Percentiles rank a stretch among this genome's conserved stretches.
phyloP scores from a whole-genome alignment of 2,113 vertebrate genomes.

The Oostethus manadensis region DNA sequence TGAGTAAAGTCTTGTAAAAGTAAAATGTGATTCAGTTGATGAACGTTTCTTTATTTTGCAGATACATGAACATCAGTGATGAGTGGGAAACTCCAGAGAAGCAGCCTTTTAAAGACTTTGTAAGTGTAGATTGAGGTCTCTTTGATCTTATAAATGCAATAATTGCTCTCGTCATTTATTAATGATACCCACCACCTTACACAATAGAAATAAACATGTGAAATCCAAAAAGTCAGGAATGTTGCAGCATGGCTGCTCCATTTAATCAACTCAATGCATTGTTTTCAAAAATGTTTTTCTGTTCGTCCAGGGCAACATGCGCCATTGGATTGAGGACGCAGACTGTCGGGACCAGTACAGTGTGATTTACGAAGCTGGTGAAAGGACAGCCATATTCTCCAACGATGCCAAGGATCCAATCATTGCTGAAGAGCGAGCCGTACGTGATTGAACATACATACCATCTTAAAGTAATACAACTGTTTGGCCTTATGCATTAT shows the following conservation, averaged over 20 bases:
- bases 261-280: neutral
- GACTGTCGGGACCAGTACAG: constrained; percentile 98
- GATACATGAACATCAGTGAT: constrained; percentile 95
- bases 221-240: too few relatives aligned
- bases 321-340: constrained; percentile 92
- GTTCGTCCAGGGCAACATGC: constrained; percentile 81
- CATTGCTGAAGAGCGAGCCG: constrained; percentile 87
- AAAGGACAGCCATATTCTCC: constrained; percentile 89
- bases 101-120: constrained; percentile 97
- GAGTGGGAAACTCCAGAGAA: constrained; percentile 97
- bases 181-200: neutral
- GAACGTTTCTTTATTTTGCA: constrained; percentile 7
- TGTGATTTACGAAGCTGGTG: constrained; percentile 96
- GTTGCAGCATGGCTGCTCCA: too few relatives aligned
- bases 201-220: neutral
- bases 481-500: neutral
- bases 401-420: constrained; percentile 93
- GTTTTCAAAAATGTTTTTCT: neutral
- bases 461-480: too few relatives aligned
- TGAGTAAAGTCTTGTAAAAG: constrained; percentile 57
- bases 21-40: neutral
- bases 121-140: constrained; percentile 58
- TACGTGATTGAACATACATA: constrained; percentile 54
- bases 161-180: too few relatives aligned
- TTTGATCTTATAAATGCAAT: neutral